Evolutionary conservation across 2,888 invertebrate species (phyloP), one percentile per base, ranked within the genome.

Genomic region (Drosophila fungiperda): DNA sequence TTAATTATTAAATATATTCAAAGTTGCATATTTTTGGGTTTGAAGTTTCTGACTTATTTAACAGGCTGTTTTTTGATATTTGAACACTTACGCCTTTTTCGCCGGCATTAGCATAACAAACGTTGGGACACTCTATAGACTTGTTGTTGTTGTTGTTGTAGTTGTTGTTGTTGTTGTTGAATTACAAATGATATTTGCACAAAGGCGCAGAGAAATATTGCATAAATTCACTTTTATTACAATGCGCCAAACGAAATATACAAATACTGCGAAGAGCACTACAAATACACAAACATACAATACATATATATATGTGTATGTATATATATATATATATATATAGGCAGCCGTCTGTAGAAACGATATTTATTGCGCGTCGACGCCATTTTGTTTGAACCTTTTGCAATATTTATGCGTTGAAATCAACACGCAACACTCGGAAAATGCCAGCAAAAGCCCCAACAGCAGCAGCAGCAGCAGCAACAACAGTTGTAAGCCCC

Each of bases 181-280:
- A 89, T 87, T 76, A 67, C 86, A 85, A 85, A 85, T 85, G 82
- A 75, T 82, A 82, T 85, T 87, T 86, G 88, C 86, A 85, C 88
- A 85, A 85, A 82, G 85, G 85, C 86, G 82, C 83, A 83, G 83
- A 83, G 83, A 78, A 85, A 85, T 87, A 83, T 89, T 84, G 89
- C 87, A 87, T 87, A 87, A 87, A 89, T 89, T 87, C 87, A 84
- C 87, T 87, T 84, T 89, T 89, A 87, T 89, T 89, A 87, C 87
- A 80, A 61, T 53, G 62, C 40, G 45, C n/a, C 70, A 83, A 17
- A 73, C 59, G 38, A 68, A 68, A 60, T 68, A 32, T 52, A 52
- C 12, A 68, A 62, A 65, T 33, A 58, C 54, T 50, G 57, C 62
- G 68, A 45, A 65, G 68, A 75, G 61, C 65, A 62, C 29, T 63